Evolutionary conservation across 1,140 invertebrate species (phyloP).

Genomic region (Brachionus rubens): DNA sequence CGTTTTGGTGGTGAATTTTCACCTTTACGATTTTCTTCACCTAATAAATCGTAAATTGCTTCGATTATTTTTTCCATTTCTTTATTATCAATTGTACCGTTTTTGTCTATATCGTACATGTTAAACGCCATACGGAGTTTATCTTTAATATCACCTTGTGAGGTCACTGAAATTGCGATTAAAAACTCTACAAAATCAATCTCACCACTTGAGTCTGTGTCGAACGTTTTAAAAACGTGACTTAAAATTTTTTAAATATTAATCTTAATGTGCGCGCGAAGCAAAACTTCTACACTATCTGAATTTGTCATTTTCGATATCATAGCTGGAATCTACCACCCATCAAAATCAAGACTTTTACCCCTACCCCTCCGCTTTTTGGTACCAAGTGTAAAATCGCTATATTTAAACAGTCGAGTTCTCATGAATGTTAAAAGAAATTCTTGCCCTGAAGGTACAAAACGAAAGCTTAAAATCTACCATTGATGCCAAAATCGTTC

Average conservation of each 20-base stretch:
- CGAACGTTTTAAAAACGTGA: constrained; percentile 46
- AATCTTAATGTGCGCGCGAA: no score
- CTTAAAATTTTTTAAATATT: neutral
- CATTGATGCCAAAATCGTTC: no score
- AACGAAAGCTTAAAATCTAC: no score
- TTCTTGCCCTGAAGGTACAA: no score
- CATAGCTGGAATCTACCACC: no score
- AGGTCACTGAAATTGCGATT: constrained; percentile 42
- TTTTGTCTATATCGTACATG: constrained; percentile 47
- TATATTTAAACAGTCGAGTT: no score
- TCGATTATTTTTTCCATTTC: constrained; percentile 47
- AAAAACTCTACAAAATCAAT: constrained; percentile 47
- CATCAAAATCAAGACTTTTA: no score
- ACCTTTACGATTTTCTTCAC: constrained; percentile 47
- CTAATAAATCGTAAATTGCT: constrained; percentile 47
- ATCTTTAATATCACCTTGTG: constrained; percentile 42
- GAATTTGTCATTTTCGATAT: no score
- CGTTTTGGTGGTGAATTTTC: constrained; percentile 43
- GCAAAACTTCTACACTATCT: no score
- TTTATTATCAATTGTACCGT: constrained; percentile 43
- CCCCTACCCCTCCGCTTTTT: no score
- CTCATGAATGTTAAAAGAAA: no score
- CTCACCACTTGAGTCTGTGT: constrained; percentile 44
- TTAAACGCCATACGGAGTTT: constrained; percentile 46
- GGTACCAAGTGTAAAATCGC: no score